Evolutionary conservation across 2,797 vertebrate genomes (phyloP), one percentile per base, ranked within the genome.

Genomic region (Sebastolobus altivelis): DNA sequence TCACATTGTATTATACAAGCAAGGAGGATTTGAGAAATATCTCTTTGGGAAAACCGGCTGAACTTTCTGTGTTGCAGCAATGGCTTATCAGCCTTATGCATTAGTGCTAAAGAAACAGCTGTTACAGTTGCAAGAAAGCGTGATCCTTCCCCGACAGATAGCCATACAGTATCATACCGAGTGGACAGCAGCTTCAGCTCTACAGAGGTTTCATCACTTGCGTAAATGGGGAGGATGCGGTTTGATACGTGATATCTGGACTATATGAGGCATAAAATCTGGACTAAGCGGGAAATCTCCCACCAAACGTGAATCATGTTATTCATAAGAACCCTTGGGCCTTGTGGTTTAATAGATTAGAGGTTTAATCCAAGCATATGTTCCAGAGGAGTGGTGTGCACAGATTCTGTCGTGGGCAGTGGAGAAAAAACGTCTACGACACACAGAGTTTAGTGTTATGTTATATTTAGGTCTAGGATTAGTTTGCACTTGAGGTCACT

Each of bases 1-100:
- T 18, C 29, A 60, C 27, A 73, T 60, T 5, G 65, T 16, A 35
- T 12, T 40, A 35, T 14, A 73, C 27, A 54, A 52, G 9, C 46
- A 66, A 7, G n/a, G 14, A 54, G 13, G 46, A 54, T 74, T 67
- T 77, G 5, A 67, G 22, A 72, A 67, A 82, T 56, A 27, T 58
- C 54, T 71, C 40, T 62, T 12, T 12, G 10, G 20, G 58, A 40
- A 40, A 11, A 14, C 14, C 16, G 49, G 65, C 49, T 82, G 33
- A 75, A 62, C 66, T 63, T 27, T 61, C 3, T 5, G 18, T 56
- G 20, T 72, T 82, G 33, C 56, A 63, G 2, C 61, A 77, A 38
- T 55, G 20, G 14, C 22, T 69, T 61, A 62, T 82, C 69, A 35
- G 33, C n/a, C 7, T 67, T 68, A 74, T 31, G 38, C 33, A 33